These are phyloP conservation scores for Rhinoptilus africanus DNA, from an alignment of 2,113 vertebrate genomes.

Conservation along the genomic window DNA sequence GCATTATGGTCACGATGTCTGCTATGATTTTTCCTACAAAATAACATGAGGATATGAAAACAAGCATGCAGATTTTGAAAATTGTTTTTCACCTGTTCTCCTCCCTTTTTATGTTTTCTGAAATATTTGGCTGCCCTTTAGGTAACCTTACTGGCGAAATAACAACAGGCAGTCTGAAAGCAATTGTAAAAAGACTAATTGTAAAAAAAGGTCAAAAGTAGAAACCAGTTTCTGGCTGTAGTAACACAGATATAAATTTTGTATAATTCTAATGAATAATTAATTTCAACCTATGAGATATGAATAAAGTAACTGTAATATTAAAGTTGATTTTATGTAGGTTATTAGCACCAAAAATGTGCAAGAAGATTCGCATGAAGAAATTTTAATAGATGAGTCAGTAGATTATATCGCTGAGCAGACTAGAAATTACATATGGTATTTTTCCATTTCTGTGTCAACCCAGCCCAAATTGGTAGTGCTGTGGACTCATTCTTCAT, in stretches of 20 bases:
- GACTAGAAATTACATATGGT: background rate
- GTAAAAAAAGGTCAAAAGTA: background rate
- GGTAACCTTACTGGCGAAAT: background rate
- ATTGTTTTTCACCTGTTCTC: background rate
- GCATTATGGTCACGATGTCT: background rate
- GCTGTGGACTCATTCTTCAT: background rate
- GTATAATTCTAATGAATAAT: background rate
- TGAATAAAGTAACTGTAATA: background rate
- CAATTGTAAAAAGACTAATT: conserved; percentile 4
- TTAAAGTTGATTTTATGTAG: background rate
- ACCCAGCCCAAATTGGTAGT: background rate
- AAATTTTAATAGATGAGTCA: background rate
- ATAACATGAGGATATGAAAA: background rate
- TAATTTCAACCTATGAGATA: background rate
- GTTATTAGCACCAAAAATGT: background rate
- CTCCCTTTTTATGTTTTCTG: background rate
- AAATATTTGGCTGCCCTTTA: background rate
- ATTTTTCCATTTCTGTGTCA: background rate
- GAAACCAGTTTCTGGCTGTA: background rate
- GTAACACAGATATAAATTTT: background rate
- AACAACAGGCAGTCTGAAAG: conserved; percentile 1
- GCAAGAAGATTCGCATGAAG: background rate
- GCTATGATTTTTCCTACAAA: background rate
- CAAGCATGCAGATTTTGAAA: background rate
- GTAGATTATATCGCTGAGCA: background rate